phyloP scores from a whole-genome alignment of 2,797 vertebrate genomes.

The Pteronotus mesoamericanus region DNA sequence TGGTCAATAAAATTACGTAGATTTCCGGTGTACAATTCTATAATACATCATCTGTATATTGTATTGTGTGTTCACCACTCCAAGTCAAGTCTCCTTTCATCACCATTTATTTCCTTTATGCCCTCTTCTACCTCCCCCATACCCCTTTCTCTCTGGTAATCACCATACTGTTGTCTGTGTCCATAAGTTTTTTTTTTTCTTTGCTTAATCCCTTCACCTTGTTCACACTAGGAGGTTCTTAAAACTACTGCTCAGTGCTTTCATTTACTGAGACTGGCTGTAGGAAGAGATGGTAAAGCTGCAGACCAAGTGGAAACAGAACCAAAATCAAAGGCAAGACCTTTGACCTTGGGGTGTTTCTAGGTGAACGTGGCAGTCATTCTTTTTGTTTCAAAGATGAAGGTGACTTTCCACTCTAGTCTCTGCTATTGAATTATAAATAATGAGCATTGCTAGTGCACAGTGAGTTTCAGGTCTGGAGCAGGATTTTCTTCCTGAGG shows the following conservation, averaged over 20 bases:
- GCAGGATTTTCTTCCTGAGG: not conserved
- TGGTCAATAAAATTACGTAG: not conserved
- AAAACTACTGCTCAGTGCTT: not conserved
- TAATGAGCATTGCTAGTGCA: rapidly evolving
- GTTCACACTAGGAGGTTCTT: not conserved
- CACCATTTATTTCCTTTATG: not conserved
- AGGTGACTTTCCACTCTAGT: not conserved
- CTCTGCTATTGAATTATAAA: not conserved
- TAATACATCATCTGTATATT: not conserved
- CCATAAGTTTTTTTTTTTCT: not conserved
- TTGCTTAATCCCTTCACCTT: not conserved
- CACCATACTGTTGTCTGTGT: not conserved
- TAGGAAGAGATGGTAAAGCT: not conserved
- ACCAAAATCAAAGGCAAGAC: not conserved
- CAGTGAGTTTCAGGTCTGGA: not conserved
- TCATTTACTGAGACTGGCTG: not conserved
- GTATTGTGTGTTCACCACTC: not conserved
- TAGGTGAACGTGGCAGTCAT: not conserved
- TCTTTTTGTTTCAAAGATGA: not conserved
- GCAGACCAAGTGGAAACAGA: not conserved
- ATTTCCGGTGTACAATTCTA: not conserved
- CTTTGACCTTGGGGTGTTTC: not conserved
- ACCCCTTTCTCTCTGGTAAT: not conserved
- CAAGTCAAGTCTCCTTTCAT: not conserved
- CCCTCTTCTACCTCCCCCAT: not conserved